Percentiles rank a stretch among this genome's conserved stretches.
Evolutionary conservation across 30 jellyfish, hydroid and myxozoan species (phyloP).

Genomic region (Cassiopea andromeda): DNA sequence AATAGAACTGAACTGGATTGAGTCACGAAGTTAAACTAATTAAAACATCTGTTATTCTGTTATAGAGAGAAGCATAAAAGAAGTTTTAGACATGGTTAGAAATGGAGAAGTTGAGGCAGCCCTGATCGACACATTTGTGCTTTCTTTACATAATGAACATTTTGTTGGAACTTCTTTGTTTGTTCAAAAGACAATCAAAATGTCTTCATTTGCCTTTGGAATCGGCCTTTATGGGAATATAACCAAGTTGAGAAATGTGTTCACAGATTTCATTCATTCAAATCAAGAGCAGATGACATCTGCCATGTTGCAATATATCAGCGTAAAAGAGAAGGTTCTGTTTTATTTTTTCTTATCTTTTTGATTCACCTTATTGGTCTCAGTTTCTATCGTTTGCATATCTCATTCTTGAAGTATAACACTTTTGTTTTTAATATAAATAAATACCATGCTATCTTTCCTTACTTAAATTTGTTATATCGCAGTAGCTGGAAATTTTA

Average conservation of each 20-base stretch:
- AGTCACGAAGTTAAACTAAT: too few species aligned
- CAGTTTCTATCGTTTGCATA: too few species aligned
- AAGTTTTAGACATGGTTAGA: conserved; percentile 30
- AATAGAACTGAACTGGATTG: too few species aligned
- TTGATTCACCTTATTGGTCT: too few species aligned
- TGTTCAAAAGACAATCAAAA: conserved; percentile 34
- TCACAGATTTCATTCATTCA: conserved; percentile 18
- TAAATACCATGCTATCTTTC: too few species aligned
- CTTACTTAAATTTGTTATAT: too few species aligned
- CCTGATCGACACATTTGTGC: conserved; percentile 41
- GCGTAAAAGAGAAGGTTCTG: conserved; percentile 13
- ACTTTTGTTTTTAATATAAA: too few species aligned
- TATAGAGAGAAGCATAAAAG: conserved; percentile 19
- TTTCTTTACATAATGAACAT: conserved; percentile 2
- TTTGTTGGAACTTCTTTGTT: conserved; percentile 23
- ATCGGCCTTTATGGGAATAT: conserved; percentile 60
- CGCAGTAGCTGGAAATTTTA: too few species aligned
- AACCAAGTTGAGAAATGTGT: conserved; percentile 19
- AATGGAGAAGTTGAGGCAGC: conserved; percentile 39
- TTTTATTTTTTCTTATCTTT: background rate
- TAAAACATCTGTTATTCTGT: background rate
- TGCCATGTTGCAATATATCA: conserved; percentile 15
- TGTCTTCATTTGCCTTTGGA: conserved; percentile 35
- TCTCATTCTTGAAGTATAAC: too few species aligned
- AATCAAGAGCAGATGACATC: conserved; percentile 14